Evolutionary conservation across 2,888 invertebrate genomes (phyloP).

Genomic region (Coremacera marginata): DNA sequence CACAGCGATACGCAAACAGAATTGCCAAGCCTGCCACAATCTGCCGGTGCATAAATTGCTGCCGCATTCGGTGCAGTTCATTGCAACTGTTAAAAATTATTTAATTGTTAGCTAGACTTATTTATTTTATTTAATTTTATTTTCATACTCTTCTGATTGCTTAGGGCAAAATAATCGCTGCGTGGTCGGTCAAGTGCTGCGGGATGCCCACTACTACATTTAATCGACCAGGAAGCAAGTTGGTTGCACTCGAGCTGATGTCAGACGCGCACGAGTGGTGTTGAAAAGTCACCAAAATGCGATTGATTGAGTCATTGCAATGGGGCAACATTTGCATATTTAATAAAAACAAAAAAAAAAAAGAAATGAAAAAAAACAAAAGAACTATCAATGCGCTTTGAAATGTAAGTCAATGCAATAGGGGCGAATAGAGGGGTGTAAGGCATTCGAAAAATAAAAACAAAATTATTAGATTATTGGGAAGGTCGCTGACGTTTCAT

Average conservation of each 20-base stretch:
- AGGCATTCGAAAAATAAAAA: too few relatives aligned
- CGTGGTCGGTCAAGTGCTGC: background rate
- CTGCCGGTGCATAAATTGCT: conserved; percentile 21
- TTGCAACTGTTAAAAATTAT: conserved; percentile 22
- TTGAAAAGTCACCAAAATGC: conserved; percentile 20
- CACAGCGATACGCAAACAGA: background rate
- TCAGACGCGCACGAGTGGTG: conserved; percentile 5
- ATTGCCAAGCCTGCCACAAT: background rate
- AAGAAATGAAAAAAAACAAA: too few relatives aligned
- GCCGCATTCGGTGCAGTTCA: background rate
- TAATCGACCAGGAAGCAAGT: background rate
- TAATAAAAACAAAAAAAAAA: background rate
- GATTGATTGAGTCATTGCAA: conserved; percentile 11
- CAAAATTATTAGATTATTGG: too few relatives aligned
- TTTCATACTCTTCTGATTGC: conserved; percentile 1
- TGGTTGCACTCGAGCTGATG: background rate
- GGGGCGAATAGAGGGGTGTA: too few relatives aligned
- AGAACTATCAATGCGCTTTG: too few relatives aligned
- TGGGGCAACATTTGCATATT: background rate
- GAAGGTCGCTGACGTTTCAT: too few relatives aligned
- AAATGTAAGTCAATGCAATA: too few relatives aligned
- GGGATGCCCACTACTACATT: background rate
- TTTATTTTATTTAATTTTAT: conserved; percentile 5
- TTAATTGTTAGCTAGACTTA: conserved; percentile 24
- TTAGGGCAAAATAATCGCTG: background rate